phyloP scores from a whole-genome alignment of 2,797 vertebrate genomes.

The Lateolabrax maculatus region DNA sequence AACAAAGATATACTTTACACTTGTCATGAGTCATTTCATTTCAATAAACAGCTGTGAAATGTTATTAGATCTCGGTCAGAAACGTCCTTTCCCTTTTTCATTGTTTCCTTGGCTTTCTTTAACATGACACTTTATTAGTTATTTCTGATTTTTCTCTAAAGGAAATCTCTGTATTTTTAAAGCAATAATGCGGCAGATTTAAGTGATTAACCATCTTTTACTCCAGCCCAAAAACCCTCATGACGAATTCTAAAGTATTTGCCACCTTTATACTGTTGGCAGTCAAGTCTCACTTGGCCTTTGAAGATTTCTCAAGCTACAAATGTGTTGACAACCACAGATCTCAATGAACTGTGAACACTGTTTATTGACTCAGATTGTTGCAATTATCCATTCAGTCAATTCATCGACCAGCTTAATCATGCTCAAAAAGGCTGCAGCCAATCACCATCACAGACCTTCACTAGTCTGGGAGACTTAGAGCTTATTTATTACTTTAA shows the following conservation, averaged over 20 bases:
- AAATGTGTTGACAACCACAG: conserved; percentile 17
- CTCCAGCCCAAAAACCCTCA: neutral
- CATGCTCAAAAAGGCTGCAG: neutral
- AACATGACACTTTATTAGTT: neutral
- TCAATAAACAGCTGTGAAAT: neutral
- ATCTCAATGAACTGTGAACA: conserved; percentile 7
- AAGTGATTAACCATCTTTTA: neutral
- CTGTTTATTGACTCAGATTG: neutral
- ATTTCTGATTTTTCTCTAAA: neutral
- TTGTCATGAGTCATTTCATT: neutral
- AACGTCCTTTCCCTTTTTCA: neutral
- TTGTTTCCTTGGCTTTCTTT: neutral
- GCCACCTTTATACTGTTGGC: neutral
- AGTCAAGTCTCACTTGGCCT: neutral
- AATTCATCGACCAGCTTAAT: neutral
- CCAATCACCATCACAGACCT: neutral
- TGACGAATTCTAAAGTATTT: neutral
- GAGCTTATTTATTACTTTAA: neutral
- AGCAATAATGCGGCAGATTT: neutral
- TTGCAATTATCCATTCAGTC: conserved; percentile 15
- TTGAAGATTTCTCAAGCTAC: neutral
- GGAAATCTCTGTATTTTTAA: neutral
- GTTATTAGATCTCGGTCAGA: neutral
- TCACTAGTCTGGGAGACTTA: neutral
- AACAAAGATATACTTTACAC: too few species aligned